These are phyloP conservation scores for Panonychus citri DNA, from an alignment of 1,140 invertebrate species.

Conservation along the genomic window DNA sequence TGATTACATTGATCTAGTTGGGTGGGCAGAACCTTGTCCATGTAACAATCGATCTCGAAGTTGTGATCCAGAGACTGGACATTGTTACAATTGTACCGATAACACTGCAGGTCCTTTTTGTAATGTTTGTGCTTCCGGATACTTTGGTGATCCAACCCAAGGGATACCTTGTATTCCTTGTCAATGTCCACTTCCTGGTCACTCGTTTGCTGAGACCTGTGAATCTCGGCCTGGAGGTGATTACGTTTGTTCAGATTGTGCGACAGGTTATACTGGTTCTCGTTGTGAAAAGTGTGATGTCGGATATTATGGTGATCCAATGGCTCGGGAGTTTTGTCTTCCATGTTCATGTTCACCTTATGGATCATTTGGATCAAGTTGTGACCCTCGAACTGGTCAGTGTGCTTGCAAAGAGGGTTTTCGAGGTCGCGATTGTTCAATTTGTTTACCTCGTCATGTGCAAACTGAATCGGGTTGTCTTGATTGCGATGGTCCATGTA, in stretches of 20 bases:
- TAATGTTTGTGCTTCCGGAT: conserved; percentile 68
- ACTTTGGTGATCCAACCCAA: conserved; percentile 69
- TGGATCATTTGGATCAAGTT: conserved; percentile 43
- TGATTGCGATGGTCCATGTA: conserved; percentile 79
- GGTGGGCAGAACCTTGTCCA: conserved; percentile 47
- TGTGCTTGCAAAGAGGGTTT: conserved; percentile 61
- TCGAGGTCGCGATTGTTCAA: conserved; percentile 53
- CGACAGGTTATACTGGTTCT: conserved; percentile 33
- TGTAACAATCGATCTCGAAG: conserved; percentile 35
- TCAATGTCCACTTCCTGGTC: conserved; percentile 24
- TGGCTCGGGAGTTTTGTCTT: conserved; percentile 39
- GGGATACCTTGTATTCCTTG: conserved; percentile 53
- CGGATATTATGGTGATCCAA: conserved; percentile 51
- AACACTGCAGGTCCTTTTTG: conserved; percentile 73
- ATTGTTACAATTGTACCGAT: conserved; percentile 64
- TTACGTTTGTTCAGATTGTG: conserved; percentile 15
- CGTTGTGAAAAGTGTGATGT: conserved; percentile 41
- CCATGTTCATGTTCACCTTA: conserved; percentile 49
- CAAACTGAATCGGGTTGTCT: conserved; percentile 42
- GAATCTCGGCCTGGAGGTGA: conserved; percentile 9
- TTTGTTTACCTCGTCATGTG: conserved; percentile 47
- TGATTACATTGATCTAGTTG: conserved; percentile 43
- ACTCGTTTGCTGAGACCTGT: conserved; percentile 31
- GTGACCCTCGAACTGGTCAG: conserved; percentile 45
- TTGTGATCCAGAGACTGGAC: conserved; percentile 68